Percentiles rank a stretch among this genome's conserved stretches.
Evolutionary conservation across 1,140 invertebrate species (phyloP).

Genomic region (Penaeus japonicus): DNA sequence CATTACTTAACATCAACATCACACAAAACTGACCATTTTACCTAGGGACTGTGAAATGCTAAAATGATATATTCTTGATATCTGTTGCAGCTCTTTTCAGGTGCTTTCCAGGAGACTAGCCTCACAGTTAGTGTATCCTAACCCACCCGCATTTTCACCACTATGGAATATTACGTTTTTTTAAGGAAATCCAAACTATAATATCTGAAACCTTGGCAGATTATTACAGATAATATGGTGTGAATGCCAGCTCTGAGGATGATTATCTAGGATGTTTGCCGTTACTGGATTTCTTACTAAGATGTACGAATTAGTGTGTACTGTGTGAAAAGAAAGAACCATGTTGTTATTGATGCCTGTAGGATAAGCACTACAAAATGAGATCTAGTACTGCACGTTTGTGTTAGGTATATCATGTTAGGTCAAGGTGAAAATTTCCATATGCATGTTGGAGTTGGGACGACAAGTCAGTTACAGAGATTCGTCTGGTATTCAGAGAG

Average conservation of each 20-base stretch:
- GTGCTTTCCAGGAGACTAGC: conserved; percentile 22
- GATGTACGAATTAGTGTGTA: no score
- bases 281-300: no score
- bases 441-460: no score
- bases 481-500: no score
- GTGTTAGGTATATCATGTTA: no score
- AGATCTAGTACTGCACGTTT: no score
- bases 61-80: neutral
- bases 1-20: conserved; percentile 54
- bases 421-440: no score
- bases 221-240: neutral
- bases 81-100: conserved; percentile 24
- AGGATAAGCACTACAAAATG: no score
- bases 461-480: no score
- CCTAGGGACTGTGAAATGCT: conserved; percentile 52
- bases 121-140: conserved; percentile 10
- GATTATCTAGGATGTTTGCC: neutral
- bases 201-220: no score
- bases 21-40: conserved; percentile 54
- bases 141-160: neutral
- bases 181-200: neutral
- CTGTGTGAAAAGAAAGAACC: no score
- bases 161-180: neutral
- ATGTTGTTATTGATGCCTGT: no score
- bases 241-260: neutral